Conservation (phyloP, 2,113 vertebrate species). For the Spermophilus dauricus region DNA sequence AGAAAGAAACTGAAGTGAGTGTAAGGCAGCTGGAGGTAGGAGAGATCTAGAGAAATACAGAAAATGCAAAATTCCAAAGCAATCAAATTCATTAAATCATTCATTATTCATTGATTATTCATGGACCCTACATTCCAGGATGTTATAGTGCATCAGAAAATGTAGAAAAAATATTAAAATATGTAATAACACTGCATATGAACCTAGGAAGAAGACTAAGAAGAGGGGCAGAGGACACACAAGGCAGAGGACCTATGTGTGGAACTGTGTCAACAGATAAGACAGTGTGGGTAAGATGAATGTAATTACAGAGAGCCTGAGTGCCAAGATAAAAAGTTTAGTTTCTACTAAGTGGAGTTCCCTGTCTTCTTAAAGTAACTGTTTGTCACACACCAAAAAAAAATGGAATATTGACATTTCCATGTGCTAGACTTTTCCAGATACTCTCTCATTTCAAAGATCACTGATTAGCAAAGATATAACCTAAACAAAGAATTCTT, state of each 20-base stretch:
- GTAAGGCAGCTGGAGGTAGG: neutral
- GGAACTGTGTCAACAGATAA: slow-evolving; percentile 27
- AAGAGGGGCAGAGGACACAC: neutral
- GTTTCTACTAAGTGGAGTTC: neutral
- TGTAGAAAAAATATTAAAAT: slow-evolving; percentile 7
- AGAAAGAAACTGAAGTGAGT: neutral
- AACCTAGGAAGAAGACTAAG: neutral
- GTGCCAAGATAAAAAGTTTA: slow-evolving; percentile 14
- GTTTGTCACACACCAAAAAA: neutral
- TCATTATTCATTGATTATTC: neutral
- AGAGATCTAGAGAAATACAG: neutral
- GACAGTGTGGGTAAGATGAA: neutral
- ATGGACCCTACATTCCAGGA: neutral
- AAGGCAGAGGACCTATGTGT: neutral
- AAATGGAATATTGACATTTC: slow-evolving; percentile 30
- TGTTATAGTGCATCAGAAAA: slow-evolving; percentile 25
- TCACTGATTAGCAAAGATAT: neutral
- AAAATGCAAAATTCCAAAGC: slow-evolving; percentile 43
- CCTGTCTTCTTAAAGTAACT: neutral
- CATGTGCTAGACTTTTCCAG: neutral
- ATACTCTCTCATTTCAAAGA: slow-evolving; percentile 5
- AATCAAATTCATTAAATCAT: slow-evolving; percentile 33
- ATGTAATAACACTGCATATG: neutral
- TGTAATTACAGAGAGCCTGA: neutral
- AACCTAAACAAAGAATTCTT: slow-evolving; percentile 1